Evolutionary conservation across 2,888 invertebrate species (phyloP), one percentile per base, ranked within the genome.

Genomic region (Andrena hattorfiana): DNA sequence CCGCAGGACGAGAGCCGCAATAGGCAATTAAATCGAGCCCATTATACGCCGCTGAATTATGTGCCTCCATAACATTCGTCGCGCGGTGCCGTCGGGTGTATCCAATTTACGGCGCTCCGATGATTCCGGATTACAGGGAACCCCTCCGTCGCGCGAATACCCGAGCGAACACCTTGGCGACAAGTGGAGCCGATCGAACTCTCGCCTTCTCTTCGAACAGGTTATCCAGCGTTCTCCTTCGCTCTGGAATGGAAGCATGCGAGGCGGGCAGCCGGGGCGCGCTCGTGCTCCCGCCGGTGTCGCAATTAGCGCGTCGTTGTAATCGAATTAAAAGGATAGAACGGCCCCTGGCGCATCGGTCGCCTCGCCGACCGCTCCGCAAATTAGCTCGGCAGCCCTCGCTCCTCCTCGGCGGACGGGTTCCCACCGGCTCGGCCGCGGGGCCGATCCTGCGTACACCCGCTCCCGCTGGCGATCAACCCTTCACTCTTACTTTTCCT

Each of bases 401-500:
- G 77, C 64, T 26, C 23, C 54, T 59, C 20, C 10, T 68, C 75
- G 75, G 49, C 20, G 0, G 51, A 20, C 54, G 54, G 51, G 20
- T 8, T 23, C 8, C 20, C 54, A 23, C 8, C 54, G 54, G 59
- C 16, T 54, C 16, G 35, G 69, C 70, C 70, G 69, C 10, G 23
- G 26, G 82, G 7, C 62, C 63, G 83, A 85, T 77, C 67, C 72
- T 77, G 70, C 81, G 74, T 84, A 68, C 20, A 79, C 16, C 42
- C 13, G 42, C 72, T 68, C 60, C 76, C 60, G 78, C 87, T 82
- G 82, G 64, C 81, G 73, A 72, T 77, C 77, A 73, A 77, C 74
- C 83, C 81, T 88, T 88, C 86, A 85, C 81, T 89, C 81, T 86
- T 89, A 88, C 88, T 84, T 88, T 85, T 89, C 76, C 62, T 83